phyloP scores from a whole-genome alignment of 2,797 vertebrate genomes.

The Tiaroga cobitis region DNA sequence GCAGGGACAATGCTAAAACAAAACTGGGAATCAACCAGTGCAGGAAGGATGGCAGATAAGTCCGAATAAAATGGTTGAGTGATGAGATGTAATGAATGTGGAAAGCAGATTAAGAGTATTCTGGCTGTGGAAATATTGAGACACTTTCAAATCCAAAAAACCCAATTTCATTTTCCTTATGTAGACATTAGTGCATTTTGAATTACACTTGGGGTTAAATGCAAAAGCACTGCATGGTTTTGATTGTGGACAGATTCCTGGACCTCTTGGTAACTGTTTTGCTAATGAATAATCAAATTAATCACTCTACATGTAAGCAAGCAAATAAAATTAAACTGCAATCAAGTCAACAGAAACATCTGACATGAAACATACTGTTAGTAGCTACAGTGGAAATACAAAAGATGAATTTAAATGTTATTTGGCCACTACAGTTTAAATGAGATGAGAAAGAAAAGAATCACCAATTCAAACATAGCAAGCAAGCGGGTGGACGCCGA shows the following conservation, averaged over 20 bases:
- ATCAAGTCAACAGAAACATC: constrained; percentile 6
- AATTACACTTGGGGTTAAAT: background rate
- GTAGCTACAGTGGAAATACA: constrained; percentile 28
- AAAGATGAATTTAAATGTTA: constrained; percentile 32
- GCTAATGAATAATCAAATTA: constrained; percentile 31
- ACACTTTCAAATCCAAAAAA: constrained; percentile 2
- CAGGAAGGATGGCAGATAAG: constrained; percentile 20
- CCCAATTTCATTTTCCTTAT: background rate
- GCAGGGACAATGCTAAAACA: constrained; percentile 56
- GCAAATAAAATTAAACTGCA: constrained; percentile 13
- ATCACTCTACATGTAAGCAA: constrained; percentile 26
- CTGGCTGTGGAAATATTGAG: constrained; percentile 38
- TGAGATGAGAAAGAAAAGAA: constrained; percentile 25
- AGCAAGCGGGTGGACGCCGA: constrained; percentile 44
- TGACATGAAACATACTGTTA: constrained; percentile 9
- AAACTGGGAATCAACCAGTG: constrained; percentile 71
- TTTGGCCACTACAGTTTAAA: constrained; percentile 26
- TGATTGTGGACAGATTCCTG: constrained; percentile 19
- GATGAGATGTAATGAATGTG: constrained; percentile 4
- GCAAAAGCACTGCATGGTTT: background rate
- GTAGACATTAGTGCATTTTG: background rate
- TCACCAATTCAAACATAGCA: constrained; percentile 42
- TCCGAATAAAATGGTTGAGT: background rate
- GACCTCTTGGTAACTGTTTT: constrained; percentile 6
- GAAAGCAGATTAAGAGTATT: constrained; percentile 28